A percentile compares a stretch with the other conserved stretches of the same genome.
Evolutionary conservation across 2,888 invertebrate genomes (phyloP).

Genomic region (Aplocera efformata): DNA sequence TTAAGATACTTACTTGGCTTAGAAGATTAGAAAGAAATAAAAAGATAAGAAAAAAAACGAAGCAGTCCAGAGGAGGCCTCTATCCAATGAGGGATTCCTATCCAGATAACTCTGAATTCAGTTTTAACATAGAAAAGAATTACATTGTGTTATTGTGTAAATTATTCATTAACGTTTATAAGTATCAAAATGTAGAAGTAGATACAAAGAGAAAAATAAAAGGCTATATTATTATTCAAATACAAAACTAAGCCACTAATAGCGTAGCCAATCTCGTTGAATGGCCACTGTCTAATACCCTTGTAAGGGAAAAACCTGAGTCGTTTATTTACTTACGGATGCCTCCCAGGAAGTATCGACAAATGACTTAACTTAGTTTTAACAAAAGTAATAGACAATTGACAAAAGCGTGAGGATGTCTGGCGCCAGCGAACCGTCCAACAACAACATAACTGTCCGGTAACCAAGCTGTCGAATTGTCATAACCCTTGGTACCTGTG

Average conservation of each 20-base stretch:
- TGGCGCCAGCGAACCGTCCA: constrained; percentile 67
- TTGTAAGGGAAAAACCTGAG: constrained; percentile 31
- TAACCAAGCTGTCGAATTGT: constrained; percentile 46
- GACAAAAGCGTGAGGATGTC: constrained; percentile 53
- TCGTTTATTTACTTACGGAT: constrained; percentile 29
- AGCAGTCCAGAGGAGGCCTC: no score
- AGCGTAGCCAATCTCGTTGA: constrained; percentile 28
- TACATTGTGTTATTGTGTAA: no score
- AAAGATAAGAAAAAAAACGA: no score
- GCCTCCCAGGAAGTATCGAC: constrained; percentile 43
- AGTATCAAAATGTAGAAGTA: constrained; percentile 23
- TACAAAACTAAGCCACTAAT: constrained; percentile 19
- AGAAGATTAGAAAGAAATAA: no score
- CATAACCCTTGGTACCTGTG: constrained; percentile 52
- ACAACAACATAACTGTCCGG: constrained; percentile 62
- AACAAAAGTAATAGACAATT: constrained; percentile 40
- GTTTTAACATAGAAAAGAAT: no score
- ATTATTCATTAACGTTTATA: no score
- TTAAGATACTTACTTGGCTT: no score
- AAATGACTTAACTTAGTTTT: constrained; percentile 36
- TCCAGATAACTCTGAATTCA: no score
- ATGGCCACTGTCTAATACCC: constrained; percentile 43
- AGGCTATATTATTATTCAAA: constrained; percentile 4
- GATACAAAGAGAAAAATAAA: no score
- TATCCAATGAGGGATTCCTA: no score